A percentile compares a stretch with the other conserved stretches of the same genome.
phyloP scores from a whole-genome alignment of 2,797 vertebrate species.

The Echiichthys vipera region DNA sequence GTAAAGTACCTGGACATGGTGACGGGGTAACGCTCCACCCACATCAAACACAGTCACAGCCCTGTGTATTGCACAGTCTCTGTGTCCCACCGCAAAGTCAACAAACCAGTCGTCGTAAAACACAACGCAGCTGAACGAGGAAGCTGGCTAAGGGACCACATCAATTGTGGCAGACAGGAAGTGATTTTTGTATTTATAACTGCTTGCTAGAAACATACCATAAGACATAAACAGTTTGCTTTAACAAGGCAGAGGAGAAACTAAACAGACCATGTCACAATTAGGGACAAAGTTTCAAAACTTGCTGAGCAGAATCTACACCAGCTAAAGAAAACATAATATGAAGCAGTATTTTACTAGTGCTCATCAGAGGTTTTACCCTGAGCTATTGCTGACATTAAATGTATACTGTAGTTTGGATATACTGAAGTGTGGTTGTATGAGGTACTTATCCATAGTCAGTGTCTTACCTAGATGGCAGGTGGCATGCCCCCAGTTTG shows the following conservation, averaged over 20 bases:
- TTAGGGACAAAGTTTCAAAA: conserved; percentile 52
- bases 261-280: conserved; percentile 64
- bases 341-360: no score
- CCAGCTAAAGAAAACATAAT: conserved; percentile 33
- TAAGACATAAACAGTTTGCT: conserved; percentile 63
- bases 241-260: conserved; percentile 67
- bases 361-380: conserved; percentile 12
- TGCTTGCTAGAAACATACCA: conserved; percentile 65
- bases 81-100: conserved; percentile 74
- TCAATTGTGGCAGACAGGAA: conserved; percentile 69
- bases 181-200: conserved; percentile 65
- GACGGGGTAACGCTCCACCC: conserved; percentile 49
- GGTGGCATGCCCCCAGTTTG: no score
- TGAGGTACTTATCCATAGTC: no score
- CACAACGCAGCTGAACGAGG: conserved; percentile 59
- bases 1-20: conserved; percentile 77
- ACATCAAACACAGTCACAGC: conserved; percentile 67
- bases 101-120: conserved; percentile 73
- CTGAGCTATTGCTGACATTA: conserved; percentile 21
- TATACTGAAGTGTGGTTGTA: no score
- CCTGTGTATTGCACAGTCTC: conserved; percentile 59
- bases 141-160: conserved; percentile 64
- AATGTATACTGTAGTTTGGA: no score
- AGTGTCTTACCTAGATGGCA: no score
- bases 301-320: conserved; percentile 27